Evolutionary conservation across 2,113 vertebrate species (phyloP), one percentile per base, ranked within the genome.

Genomic region (Bujurquina vittata): DNA sequence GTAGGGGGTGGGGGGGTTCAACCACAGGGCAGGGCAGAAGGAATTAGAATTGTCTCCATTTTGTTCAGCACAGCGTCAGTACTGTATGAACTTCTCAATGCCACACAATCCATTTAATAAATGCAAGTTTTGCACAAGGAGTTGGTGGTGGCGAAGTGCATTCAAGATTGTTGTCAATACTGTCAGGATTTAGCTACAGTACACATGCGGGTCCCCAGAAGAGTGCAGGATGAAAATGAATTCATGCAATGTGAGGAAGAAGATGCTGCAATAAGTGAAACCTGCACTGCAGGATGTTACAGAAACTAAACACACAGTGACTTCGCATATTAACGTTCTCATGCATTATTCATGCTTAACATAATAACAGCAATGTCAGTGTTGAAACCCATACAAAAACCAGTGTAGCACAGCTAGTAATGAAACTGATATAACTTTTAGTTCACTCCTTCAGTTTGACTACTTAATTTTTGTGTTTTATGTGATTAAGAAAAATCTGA

Each of bases 41-140:
- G 55, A 84, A 55, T 35, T 76, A 12, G 23, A 77, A 75, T 79
- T 88, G 73, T 87, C 57, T 78, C 72, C 40, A 83, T 80, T 60
- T 88, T 58, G 91, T 84, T 89, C 55, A 61, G 56, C 63, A 56
- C 79, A 80, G 75, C 65, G 81, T 85, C 81, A 88, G 62, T 61
- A 77, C 33, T 59, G 0, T 55, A 80, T 78, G 46, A 31, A 72
- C 72, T 83, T 74, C 33, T 77, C 26, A 56, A 22, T 67, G 55
- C 10, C 37, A 54, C 14, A 10, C 18, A 49, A 79, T 83, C 57
- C 43, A 80, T 87, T 80, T 56, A 23, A 79, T 22, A 84, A 74
- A 85, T 67, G 58, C 54, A 80, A 75, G 56, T 84, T 82, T 72
- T 82, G 56, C 22, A 60, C 29, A 65, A 43, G 74, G 73, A 79